A percentile compares a stretch with the other conserved stretches of the same genome.
Conservation (phyloP, 2,797 vertebrate species). For the Poeciliopsis gracilis region DNA sequence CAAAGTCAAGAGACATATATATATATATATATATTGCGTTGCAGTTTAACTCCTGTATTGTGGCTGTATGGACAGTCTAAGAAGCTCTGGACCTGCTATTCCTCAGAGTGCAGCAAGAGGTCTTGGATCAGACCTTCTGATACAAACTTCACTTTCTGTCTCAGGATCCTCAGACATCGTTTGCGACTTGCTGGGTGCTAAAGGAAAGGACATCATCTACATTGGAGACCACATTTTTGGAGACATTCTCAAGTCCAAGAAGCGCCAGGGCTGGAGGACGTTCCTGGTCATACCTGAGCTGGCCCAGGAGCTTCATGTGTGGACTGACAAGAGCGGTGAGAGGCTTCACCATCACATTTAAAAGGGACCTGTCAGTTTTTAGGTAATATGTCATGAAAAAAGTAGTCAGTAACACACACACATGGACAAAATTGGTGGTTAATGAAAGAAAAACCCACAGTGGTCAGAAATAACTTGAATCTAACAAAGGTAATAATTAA, state of each 20-base stretch:
- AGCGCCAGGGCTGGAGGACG: constrained; percentile 97
- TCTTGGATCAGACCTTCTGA: too few species aligned
- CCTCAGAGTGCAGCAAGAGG: too few species aligned
- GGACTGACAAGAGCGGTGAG: constrained; percentile 99
- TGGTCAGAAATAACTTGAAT: too few species aligned
- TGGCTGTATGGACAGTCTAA: not conserved
- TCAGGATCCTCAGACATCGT: constrained; percentile 96
- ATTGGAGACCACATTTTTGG: constrained; percentile 99
- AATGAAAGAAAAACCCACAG: too few species aligned
- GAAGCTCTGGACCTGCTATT: too few species aligned
- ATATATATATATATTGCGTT: not conserved
- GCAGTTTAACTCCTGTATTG: not conserved
- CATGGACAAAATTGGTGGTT: too few species aligned
- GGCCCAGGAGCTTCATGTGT: constrained; percentile 98
- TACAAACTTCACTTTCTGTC: not conserved
- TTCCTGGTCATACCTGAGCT: constrained; percentile 98
- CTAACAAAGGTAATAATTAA: too few species aligned
- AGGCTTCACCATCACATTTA: not conserved
- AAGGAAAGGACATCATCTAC: constrained; percentile 98
- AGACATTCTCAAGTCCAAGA: constrained; percentile 99
- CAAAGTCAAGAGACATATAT: too few species aligned
- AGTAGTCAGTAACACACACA: not conserved
- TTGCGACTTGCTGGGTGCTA: constrained; percentile 94
- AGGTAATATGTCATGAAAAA: not conserved
- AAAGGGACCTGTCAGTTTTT: not conserved